Conservation (phyloP, 2,888 invertebrate genomes). For the Rotaria macrura region DNA sequence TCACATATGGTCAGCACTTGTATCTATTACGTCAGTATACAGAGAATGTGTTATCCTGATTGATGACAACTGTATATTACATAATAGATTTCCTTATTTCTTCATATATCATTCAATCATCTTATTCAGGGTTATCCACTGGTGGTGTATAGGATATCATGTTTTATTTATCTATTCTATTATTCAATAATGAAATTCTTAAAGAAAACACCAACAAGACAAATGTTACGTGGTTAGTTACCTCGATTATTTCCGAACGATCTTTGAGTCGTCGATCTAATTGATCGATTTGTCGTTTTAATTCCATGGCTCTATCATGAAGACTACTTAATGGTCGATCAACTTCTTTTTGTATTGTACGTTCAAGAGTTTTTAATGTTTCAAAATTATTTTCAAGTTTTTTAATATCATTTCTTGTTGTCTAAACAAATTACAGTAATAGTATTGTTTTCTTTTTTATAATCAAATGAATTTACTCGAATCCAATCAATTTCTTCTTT, state of each 20-base stretch:
- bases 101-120: neutral
- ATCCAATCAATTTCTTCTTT: constrained; percentile 33
- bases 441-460: neutral
- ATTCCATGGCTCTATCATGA: neutral
- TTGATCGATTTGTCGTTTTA: constrained; percentile 13
- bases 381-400: constrained; percentile 19
- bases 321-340: neutral
- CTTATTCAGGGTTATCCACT: neutral
- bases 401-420: constrained; percentile 17
- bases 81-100: neutral
- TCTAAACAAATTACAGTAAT: neutral
- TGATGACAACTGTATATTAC: neutral
- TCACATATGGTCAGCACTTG: neutral
- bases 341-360: neutral
- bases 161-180: neutral
- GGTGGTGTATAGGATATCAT: neutral
- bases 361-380: neutral
- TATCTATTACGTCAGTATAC: neutral
- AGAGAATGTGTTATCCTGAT: neutral
- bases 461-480: neutral
- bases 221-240: neutral
- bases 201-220: too few species aligned
- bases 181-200: neutral
- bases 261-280: constrained; percentile 7
- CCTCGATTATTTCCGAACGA: neutral